Conservation (phyloP, 2,113 vertebrate genomes). For the Aix galericulata region DNA sequence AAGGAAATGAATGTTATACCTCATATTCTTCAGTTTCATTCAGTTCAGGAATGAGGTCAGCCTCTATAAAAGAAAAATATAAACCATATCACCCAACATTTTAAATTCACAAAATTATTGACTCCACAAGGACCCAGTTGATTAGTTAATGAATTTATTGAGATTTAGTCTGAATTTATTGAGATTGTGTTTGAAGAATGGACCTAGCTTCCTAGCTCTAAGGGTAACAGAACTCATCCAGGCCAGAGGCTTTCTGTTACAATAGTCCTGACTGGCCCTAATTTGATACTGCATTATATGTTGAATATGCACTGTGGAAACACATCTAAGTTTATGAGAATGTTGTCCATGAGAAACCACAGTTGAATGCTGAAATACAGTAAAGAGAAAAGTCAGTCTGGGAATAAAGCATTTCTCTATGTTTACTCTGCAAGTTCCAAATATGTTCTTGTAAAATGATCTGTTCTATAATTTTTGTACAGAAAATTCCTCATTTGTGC, state of each 20-base stretch:
- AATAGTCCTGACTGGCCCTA: not conserved
- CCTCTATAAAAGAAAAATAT: constrained; percentile 79
- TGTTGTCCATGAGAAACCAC: not conserved
- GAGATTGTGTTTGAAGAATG: not conserved
- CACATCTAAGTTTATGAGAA: not conserved
- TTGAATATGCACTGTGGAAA: not conserved
- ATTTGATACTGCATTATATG: not conserved
- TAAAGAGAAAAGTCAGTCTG: not conserved
- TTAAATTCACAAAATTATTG: constrained; percentile 12
- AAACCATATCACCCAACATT: constrained; percentile 51
- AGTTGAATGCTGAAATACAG: not conserved
- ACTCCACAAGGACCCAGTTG: not conserved
- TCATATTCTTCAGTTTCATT: constrained; percentile 82
- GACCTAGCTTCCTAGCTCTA: not conserved
- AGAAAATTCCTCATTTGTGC: not conserved
- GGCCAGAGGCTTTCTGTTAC: not conserved
- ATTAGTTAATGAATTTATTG: not conserved
- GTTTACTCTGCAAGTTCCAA: not conserved
- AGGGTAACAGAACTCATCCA: not conserved
- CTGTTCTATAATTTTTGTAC: not conserved
- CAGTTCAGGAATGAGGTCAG: constrained; percentile 78
- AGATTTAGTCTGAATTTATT: not conserved
- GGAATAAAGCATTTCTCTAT: not conserved
- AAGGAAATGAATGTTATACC: constrained; percentile 72
- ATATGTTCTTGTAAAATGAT: not conserved